Evolutionary conservation across 2,113 vertebrate genomes (phyloP), one percentile per base, ranked within the genome.

Genomic region (Ammodytes marinus): DNA sequence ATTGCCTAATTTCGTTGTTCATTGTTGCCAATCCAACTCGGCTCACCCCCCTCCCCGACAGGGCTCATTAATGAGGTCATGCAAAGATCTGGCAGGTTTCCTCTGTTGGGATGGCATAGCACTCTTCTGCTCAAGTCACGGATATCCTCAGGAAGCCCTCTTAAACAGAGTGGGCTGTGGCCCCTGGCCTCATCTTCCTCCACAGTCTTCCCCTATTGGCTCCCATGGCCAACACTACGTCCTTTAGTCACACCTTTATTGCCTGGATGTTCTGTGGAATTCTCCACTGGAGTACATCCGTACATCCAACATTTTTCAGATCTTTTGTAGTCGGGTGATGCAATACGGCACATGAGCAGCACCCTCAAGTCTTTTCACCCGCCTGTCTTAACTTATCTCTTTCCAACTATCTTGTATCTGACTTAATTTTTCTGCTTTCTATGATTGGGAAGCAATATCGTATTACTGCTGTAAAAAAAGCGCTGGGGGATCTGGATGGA

Each of bases 91-190:
- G 82, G 74, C 78, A 86, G 77, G 77, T 80, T 92, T 91, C 88
- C 86, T 87, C 73, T 84, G 54, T 79, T 76, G 79, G 61, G 70
- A 84, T 82, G 71, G 73, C 69, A 72, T 40, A 84, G 80, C 63
- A 43, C 74, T 85, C 84, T 83, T 85, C 83, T 82, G 76, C 60
- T 80, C 72, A 66, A 79, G 81, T 75, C 73, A 82, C 49, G 88
- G 93, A 95, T 91, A 91, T 96, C 94, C 94, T 91, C 78, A 94
- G 94, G 93, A 96, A 95, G 83, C 77, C 69, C 76, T 65, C 69
- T 27, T 87, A 45, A 79, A 81, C 70, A 59, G 86, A 83, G 73
- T 92, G 92, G 75, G 74, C 85, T 69, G 65, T 75, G 79, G 19
- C 77, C 92, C 72, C 49, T 87, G 77, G 54, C 84, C 83, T 79